Evolutionary conservation across 2,797 vertebrate species (phyloP).

Genomic region (Centropyge bicolor): DNA sequence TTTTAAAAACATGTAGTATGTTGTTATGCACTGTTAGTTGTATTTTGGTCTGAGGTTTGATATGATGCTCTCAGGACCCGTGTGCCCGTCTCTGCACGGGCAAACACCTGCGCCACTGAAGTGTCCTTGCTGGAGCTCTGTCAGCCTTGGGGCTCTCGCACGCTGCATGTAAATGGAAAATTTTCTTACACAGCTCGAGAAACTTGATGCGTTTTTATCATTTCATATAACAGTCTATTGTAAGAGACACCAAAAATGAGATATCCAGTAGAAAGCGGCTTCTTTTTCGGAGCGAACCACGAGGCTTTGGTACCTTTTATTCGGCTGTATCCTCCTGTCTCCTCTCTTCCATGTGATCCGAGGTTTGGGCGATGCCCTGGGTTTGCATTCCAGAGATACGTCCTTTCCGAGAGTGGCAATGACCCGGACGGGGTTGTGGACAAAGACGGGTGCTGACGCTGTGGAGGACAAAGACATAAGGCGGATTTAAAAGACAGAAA

Average conservation of each 20-base stretch:
- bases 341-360: slow-evolving; percentile 93
- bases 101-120: slow-evolving; percentile 1
- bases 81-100: not conserved
- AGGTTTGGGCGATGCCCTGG: slow-evolving; percentile 93
- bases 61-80: not conserved
- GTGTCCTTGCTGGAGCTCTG: slow-evolving; percentile 17
- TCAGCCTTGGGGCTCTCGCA: slow-evolving; percentile 2
- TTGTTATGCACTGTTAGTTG: too few relatives aligned
- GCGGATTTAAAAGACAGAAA: not conserved
- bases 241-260: not conserved
- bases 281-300: not conserved
- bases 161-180: slow-evolving; percentile 8
- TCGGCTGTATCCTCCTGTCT: slow-evolving; percentile 84
- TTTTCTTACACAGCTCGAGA: not conserved
- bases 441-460: slow-evolving; percentile 93
- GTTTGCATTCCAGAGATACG: slow-evolving; percentile 91
- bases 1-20: not conserved
- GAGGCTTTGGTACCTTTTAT: slow-evolving; percentile 86
- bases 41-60: not conserved
- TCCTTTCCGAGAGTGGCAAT: slow-evolving; percentile 93
- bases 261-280: not conserved
- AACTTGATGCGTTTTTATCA: not conserved
- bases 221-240: not conserved
- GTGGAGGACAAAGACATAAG: slow-evolving; percentile 43
- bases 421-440: slow-evolving; percentile 87